These are phyloP conservation scores for Stenoptilia bipunctidactyla DNA, from an alignment of 2,888 invertebrate species.

Conservation along the genomic window DNA sequence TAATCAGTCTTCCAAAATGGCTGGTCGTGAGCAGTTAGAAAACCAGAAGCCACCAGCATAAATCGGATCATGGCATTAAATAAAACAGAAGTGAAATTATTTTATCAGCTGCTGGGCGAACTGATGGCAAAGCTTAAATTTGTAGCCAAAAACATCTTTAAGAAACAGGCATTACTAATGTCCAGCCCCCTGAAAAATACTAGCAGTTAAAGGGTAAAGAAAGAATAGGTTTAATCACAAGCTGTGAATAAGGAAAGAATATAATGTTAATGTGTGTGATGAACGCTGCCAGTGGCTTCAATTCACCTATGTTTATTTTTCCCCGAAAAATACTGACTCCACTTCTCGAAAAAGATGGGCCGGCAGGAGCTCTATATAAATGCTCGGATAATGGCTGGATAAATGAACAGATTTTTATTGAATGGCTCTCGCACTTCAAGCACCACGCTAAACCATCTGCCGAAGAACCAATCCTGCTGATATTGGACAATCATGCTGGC, in stretches of 20 bases:
- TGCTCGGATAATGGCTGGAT: slow-evolving; percentile 8
- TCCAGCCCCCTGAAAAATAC: slow-evolving; percentile 34
- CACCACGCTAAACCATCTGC: slow-evolving; percentile 15
- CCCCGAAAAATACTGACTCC: slow-evolving; percentile 37
- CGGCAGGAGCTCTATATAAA: slow-evolving; percentile 7
- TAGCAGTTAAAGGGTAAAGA: slow-evolving; percentile 34
- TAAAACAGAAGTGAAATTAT: no score
- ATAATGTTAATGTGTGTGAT: slow-evolving; percentile 41
- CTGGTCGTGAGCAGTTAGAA: no score
- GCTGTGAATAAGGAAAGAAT: slow-evolving; percentile 34
- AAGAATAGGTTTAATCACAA: slow-evolving; percentile 37
- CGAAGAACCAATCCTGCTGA: slow-evolving; percentile 18
- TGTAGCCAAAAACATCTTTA: slow-evolving; percentile 27
- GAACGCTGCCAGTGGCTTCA: slow-evolving; percentile 32
- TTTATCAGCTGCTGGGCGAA: slow-evolving; percentile 18
- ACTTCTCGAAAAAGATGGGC: slow-evolving; percentile 36
- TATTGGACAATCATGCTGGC: slow-evolving; percentile 24
- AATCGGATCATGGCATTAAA: no score
- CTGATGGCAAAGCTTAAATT: slow-evolving; percentile 22
- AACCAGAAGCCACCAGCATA: no score
- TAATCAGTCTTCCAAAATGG: no score
- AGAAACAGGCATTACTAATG: slow-evolving; percentile 43
- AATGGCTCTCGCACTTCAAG: slow-evolving; percentile 26
- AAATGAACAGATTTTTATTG: slow-evolving; percentile 4
- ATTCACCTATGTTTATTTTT: slow-evolving; percentile 53